phyloP scores from a whole-genome alignment of 2,113 vertebrate species.

The Ceratotherium simum region DNA sequence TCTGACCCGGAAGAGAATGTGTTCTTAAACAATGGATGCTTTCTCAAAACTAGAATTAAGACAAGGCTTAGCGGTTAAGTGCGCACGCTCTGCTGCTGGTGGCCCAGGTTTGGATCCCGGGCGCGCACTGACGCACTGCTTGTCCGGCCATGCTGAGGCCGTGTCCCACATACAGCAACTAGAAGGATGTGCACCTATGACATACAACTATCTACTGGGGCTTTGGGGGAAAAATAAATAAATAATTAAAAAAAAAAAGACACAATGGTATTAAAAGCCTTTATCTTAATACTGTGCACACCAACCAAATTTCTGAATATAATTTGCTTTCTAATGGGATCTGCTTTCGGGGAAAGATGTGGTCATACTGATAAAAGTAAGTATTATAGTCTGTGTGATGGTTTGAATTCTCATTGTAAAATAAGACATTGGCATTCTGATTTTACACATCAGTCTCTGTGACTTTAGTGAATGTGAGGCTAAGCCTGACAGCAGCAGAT shows the following conservation, averaged over 20 bases:
- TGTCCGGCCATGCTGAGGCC: too few species aligned
- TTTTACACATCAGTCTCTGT: neutral
- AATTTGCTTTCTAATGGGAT: conserved; percentile 2
- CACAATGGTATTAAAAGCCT: neutral
- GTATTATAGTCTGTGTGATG: neutral
- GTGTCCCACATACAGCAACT: too few species aligned
- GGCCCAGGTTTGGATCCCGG: too few species aligned
- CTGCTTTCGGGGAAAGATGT: neutral
- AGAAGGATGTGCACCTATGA: too few species aligned
- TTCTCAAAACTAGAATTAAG: conserved; percentile 34
- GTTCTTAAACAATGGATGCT: neutral
- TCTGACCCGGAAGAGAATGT: neutral
- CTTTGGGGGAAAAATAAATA: too few species aligned
- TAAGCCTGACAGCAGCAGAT: neutral
- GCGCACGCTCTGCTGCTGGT: too few species aligned
- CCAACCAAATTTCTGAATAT: neutral
- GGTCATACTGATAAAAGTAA: neutral
- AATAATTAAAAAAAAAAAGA: neutral
- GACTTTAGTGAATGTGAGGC: neutral
- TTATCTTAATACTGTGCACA: neutral
- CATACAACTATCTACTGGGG: too few species aligned
- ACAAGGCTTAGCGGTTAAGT: too few species aligned
- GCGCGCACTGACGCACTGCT: too few species aligned
- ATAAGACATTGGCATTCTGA: neutral
- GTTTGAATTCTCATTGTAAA: neutral